A percentile compares a stretch with the other conserved stretches of the same genome.
Evolutionary conservation across 2,113 vertebrate genomes (phyloP).

Genomic region (Sakesphorus luctuosus): DNA sequence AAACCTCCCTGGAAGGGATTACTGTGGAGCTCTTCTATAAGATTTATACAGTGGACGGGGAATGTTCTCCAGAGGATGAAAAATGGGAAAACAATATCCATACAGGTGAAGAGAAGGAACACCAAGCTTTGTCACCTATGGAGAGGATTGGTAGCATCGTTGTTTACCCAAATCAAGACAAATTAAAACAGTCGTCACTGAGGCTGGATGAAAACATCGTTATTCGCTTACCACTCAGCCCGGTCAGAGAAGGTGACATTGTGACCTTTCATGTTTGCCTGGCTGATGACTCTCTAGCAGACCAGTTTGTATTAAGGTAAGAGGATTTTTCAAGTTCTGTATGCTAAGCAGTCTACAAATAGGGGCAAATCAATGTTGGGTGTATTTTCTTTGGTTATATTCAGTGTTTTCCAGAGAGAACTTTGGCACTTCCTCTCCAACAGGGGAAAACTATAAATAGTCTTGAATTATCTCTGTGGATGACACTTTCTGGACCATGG

Average conservation of each 20-base stretch:
- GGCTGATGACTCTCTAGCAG: slow-evolving; percentile 76
- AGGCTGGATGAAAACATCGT: slow-evolving; percentile 86
- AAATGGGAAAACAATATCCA: slow-evolving; percentile 79
- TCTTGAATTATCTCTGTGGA: background rate
- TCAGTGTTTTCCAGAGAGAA: background rate
- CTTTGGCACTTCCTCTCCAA: background rate
- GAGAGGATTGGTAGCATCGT: slow-evolving; percentile 87
- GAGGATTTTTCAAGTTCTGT: background rate
- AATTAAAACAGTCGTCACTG: slow-evolving; percentile 77
- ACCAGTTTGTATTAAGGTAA: slow-evolving; percentile 90
- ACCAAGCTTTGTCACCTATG: slow-evolving; percentile 62
- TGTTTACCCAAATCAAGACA: slow-evolving; percentile 79
- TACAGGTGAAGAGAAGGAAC: slow-evolving; percentile 70
- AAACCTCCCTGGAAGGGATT: slow-evolving; percentile 72
- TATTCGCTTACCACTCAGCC: slow-evolving; percentile 84
- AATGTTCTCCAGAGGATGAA: slow-evolving; percentile 81
- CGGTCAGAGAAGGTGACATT: slow-evolving; percentile 86
- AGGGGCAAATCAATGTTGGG: background rate
- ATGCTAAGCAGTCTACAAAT: background rate
- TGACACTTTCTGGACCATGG: background rate
- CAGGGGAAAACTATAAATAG: background rate
- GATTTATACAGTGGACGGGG: slow-evolving; percentile 80
- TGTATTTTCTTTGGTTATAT: background rate
- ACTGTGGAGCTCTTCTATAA: slow-evolving; percentile 90
- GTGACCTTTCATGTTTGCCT: slow-evolving; percentile 88